Evolutionary conservation across 2,797 vertebrate species (phyloP), one percentile per base, ranked within the genome.

Genomic region (Poeciliopsis infans): DNA sequence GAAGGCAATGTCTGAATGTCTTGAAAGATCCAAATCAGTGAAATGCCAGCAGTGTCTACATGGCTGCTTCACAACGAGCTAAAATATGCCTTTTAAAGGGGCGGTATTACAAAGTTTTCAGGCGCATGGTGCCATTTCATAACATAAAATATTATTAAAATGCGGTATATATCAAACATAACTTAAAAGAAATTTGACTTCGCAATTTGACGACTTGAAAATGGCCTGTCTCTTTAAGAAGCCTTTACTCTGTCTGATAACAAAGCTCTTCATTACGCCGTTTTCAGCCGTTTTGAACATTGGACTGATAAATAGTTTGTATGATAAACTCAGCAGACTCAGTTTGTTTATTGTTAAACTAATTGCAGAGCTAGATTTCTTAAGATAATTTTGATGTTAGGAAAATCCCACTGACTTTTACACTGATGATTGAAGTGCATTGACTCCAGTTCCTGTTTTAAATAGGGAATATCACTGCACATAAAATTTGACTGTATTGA

Each of bases 11-110:
- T 75, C 81, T 76, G 74, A 78, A 83, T 76, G n/a, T 81, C 74
- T 77, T 77, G 47, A 72, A 87, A 81, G 71, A 87, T 66, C 68
- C 76, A 84, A 87, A 85, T 77, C 77, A 83, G 82, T 88, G 78
- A 88, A 43, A 71, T 59, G 31, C 69, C 51, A 78, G 23, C 68
- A 6, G 51, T 33, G 43, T 81, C 66, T 77, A 79, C 39, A 77
- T 86, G 72, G 85, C 79, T 78, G 75, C 75, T 70, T 78, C 77
- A 23, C 31, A 76, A 90, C 77, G 55, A 36, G 61, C 61, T 36
- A 20, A 39, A 39, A 39, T 16, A 20, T 39, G 28, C 18, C 16
- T 36, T 33, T 64, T 59, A 18, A 64, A 85, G 51, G 51, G 1
- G 8, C 8, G 1, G 51, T 25, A 10, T 25, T 10, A 53, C 8